Conservation (phyloP, 2,113 vertebrate species). For the Petroica traversi region DNA sequence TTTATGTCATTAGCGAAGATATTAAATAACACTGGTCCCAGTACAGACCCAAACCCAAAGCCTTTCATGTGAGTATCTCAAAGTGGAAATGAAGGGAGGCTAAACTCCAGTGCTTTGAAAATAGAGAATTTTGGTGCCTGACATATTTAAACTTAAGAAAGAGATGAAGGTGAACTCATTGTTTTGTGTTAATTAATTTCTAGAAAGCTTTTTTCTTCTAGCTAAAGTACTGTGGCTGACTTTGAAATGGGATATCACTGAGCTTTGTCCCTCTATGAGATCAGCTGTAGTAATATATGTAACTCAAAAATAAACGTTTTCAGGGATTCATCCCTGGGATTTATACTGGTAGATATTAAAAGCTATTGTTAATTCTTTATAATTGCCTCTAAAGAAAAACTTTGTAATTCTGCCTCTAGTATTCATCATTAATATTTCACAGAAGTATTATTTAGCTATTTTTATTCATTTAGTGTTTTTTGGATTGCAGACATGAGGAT, state of each 20-base stretch:
- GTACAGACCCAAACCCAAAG: rapidly evolving
- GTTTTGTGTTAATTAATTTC: slow-evolving; percentile 19
- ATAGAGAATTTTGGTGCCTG: not conserved
- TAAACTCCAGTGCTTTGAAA: not conserved
- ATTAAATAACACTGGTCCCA: not conserved
- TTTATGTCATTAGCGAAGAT: not conserved
- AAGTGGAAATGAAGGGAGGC: not conserved
- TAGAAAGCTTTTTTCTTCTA: slow-evolving; percentile 23
- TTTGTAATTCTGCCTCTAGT: not conserved
- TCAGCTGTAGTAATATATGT: not conserved
- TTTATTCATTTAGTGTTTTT: not conserved
- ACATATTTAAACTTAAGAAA: slow-evolving; percentile 5
- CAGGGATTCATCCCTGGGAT: not conserved
- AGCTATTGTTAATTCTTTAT: not conserved
- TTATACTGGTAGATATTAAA: not conserved
- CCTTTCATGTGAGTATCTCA: not conserved
- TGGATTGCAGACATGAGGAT: not conserved
- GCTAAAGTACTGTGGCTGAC: not conserved
- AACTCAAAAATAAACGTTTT: slow-evolving; percentile 21
- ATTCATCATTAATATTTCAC: not conserved
- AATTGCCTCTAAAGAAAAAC: not conserved
- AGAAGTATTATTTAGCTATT: too few species aligned
- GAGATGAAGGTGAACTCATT: not conserved
- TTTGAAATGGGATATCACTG: slow-evolving; percentile 26
- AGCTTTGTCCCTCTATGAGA: not conserved